Conservation (phyloP, 2,797 vertebrate species). For the Champsocephalus esox region DNA sequence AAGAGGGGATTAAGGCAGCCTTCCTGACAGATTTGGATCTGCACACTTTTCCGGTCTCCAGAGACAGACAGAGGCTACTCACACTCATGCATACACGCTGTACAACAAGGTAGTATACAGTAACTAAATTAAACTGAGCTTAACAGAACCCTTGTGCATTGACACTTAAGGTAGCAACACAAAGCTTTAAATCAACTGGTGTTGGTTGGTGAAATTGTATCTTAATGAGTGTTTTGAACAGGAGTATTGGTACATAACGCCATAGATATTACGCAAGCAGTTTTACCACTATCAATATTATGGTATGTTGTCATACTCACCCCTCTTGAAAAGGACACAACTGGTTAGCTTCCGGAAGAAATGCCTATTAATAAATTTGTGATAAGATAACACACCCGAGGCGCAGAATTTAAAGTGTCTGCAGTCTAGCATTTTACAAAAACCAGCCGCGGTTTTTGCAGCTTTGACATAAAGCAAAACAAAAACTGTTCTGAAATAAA, state of each 20-base stretch:
- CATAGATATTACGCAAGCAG: neutral
- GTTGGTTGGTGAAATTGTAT: neutral
- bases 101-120: constrained; percentile 17
- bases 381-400: constrained; percentile 82
- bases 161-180: constrained; percentile 14
- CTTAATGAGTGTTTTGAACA: neutral
- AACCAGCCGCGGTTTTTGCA: neutral
- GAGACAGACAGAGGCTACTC: constrained; percentile 65
- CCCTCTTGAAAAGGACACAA: constrained; percentile 89
- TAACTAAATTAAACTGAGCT: constrained; percentile 26
- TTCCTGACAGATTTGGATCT: constrained; percentile 77
- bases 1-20: constrained; percentile 78
- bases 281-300: neutral
- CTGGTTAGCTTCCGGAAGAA: constrained; percentile 89
- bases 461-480: constrained; percentile 6
- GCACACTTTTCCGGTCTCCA: constrained; percentile 75
- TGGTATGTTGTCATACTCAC: constrained; percentile 77
- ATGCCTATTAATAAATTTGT: constrained; percentile 85
- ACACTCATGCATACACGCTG: constrained; percentile 40
- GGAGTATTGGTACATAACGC: neutral
- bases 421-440: constrained; percentile 84
- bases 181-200: neutral
- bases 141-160: constrained; percentile 15
- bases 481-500: constrained; percentile 10
- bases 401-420: constrained; percentile 79